These are phyloP conservation scores for Pocillopora verrucosa DNA, from an alignment of 64 coral and sea anemone genomes.

Conservation along the genomic window DNA sequence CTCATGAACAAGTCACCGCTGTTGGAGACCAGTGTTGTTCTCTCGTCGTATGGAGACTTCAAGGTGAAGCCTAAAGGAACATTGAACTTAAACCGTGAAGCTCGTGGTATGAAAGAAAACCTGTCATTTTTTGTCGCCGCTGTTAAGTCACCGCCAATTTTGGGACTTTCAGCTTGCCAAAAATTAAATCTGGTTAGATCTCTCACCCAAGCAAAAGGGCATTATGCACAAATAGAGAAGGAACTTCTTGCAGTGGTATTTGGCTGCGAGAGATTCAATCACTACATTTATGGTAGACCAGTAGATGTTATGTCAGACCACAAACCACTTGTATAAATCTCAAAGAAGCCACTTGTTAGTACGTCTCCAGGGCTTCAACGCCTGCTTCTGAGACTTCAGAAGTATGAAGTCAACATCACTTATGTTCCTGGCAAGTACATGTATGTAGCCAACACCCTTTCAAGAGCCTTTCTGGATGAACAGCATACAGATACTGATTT, in stretches of 20 bases:
- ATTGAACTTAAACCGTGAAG: conserved; percentile 12
- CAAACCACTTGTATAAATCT: not conserved
- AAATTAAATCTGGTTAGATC: conserved; percentile 31
- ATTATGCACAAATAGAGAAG: conserved; percentile 10
- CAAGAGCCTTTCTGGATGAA: not conserved
- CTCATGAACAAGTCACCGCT: not conserved
- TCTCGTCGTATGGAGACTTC: conserved; percentile 39
- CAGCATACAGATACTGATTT: not conserved
- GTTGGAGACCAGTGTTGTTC: not conserved
- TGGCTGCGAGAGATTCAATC: not conserved
- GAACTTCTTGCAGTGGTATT: not conserved
- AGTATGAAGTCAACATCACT: not conserved
- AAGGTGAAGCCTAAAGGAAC: conserved; percentile 26
- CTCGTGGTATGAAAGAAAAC: conserved; percentile 1
- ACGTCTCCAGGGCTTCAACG: not conserved
- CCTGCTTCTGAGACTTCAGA: not conserved
- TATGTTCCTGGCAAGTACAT: not conserved
- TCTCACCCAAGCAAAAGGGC: not conserved
- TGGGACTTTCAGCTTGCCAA: conserved; percentile 43
- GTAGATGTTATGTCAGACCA: not conserved
- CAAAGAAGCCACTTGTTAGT: not conserved
- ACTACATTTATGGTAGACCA: conserved; percentile 1
- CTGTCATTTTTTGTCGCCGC: conserved; percentile 35
- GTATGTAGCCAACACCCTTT: conserved; percentile 4
- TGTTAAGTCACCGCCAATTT: conserved; percentile 36